A percentile compares a stretch with the other conserved stretches of the same genome.
phyloP scores from a whole-genome alignment of 2,888 invertebrate genomes.

The Ommatoiulus sabulosus region DNA sequence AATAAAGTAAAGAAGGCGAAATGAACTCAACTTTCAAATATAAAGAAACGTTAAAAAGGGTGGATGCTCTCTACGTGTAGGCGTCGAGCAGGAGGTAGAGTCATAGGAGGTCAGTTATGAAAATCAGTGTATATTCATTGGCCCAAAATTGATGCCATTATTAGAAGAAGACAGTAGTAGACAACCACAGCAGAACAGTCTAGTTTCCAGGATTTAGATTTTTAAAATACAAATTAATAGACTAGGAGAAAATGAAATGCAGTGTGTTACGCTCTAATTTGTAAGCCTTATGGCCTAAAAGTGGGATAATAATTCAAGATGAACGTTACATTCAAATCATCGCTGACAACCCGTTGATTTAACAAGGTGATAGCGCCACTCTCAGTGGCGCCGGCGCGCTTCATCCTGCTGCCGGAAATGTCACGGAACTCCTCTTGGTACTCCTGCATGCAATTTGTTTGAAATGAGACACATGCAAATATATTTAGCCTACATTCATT shows the following conservation, averaged over 20 bases:
- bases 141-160: background rate
- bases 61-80: background rate
- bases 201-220: background rate
- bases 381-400: slow-evolving; percentile 86
- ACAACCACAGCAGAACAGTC: background rate
- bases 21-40: background rate
- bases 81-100: background rate
- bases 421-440: slow-evolving; percentile 97
- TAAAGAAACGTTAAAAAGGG: background rate
- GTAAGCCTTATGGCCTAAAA: background rate
- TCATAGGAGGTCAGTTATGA: background rate
- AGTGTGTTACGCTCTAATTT: slow-evolving; percentile 17
- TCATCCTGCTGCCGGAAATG: slow-evolving; percentile 77
- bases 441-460: slow-evolving; percentile 75
- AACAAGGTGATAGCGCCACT: slow-evolving; percentile 94
- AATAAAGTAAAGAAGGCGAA: background rate
- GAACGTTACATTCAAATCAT: slow-evolving; percentile 72
- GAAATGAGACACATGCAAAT: slow-evolving; percentile 38
- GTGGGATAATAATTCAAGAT: slow-evolving; percentile 31
- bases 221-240: background rate
- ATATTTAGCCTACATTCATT: background rate
- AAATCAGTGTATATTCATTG: background rate
- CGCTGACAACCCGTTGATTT: slow-evolving; percentile 94
- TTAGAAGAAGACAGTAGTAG: background rate
- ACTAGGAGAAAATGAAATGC: background rate